phyloP scores from a whole-genome alignment of 1,140 invertebrate genomes.

The Zaprionus capensis region DNA sequence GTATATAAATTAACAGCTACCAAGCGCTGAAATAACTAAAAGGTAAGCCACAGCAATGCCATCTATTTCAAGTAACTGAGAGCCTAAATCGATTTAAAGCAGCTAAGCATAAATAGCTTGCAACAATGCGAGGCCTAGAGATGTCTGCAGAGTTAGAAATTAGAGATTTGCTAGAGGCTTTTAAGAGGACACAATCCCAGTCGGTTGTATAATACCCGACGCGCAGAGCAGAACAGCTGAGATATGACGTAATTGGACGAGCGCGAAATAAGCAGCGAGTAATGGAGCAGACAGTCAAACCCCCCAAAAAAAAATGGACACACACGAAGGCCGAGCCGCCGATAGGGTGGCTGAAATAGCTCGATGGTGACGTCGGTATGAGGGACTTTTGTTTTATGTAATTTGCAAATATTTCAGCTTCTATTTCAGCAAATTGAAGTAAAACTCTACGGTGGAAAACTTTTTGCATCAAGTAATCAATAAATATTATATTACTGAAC shows the following conservation, averaged over 20 bases:
- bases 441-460: conserved; percentile 46
- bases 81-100: conserved; percentile 37
- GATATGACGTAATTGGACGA: conserved; percentile 75
- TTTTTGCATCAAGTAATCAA: conserved; percentile 64
- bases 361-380: conserved; percentile 9
- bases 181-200: conserved; percentile 1
- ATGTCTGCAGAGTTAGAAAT: not conserved
- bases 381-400: conserved; percentile 43
- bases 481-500: conserved; percentile 68
- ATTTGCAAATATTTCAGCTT: conserved; percentile 46
- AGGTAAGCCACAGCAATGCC: conserved; percentile 25
- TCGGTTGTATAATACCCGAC: conserved; percentile 55
- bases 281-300: conserved; percentile 15
- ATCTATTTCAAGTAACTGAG: conserved; percentile 8
- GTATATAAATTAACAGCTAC: conserved; percentile 5
- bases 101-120: conserved; percentile 27
- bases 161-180: conserved; percentile 1
- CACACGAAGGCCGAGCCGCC: not conserved
- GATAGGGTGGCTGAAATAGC: not conserved
- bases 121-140: conserved; percentile 16
- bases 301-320: not conserved
- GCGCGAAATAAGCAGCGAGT: conserved; percentile 33
- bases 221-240: conserved; percentile 64
- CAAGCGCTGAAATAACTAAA: conserved; percentile 20
- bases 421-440: conserved; percentile 30